Evolutionary conservation across 1,140 invertebrate genomes (phyloP), one percentile per base, ranked within the genome.

Genomic region (Pseudomyrmex cubaensis): DNA sequence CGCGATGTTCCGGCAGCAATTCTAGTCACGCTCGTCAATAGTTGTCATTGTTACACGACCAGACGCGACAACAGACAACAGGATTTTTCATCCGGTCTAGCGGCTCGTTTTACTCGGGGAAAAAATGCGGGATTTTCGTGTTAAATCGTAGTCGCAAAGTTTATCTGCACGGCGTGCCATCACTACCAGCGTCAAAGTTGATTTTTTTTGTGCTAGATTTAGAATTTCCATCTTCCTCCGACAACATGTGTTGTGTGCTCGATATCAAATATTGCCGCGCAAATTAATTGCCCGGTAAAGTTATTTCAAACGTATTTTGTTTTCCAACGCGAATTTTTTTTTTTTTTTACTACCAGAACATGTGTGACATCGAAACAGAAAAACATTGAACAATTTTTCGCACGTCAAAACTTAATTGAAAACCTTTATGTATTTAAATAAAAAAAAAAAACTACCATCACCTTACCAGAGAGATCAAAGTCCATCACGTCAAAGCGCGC

Each of bases 1-100:
- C 35, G 17, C 25, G 35, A 67, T 50, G n/a, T 22, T 52, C 13
- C 17, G 35, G 35, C 20, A 78, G 35, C 75, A 69, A 67, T 77
- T 46, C 50, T 20, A 46, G 52, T 69, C 52, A 69, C 20, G 75
- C 52, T 78, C 25, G 63, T 78, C 63, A 69, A 78, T 69, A 69
- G 35, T 78, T 78, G 48, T 69, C 63, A 20, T 54, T 35, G 35
- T 35, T 35, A 35, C 35, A 64, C 17, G 35, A 57, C 69, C 20
- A 78, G 52, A 48, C 20, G 64, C 44, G 44, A 70, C 50, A 66
- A 67, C 46, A n/a, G 44, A 74, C 44, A 61, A 63, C 50, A 78
- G 63, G 66, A 57, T 70, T 70, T 70, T 25, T 46, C 62, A 63
- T 22, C 15, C 9, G 10, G 57, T 63, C 75, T 69, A 48, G 5